Evolutionary conservation across 2,797 vertebrate species (phyloP).

Genomic region (Adelosebastes latens): DNA sequence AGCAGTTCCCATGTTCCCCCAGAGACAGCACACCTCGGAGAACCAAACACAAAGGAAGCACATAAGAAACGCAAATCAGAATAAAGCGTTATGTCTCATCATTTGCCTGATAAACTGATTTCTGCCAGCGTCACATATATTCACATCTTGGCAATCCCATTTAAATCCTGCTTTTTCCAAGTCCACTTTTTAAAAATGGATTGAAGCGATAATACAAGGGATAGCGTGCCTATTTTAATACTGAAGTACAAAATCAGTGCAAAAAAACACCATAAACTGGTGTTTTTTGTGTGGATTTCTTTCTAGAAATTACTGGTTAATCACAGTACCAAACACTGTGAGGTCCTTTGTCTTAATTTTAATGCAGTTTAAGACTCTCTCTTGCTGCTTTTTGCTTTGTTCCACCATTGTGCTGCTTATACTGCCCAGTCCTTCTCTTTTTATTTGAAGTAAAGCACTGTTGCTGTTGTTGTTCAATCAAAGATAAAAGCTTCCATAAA

Average conservation of each 20-base stretch:
- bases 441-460: not conserved
- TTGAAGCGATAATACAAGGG: not conserved
- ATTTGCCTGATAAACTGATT: constrained; percentile 5
- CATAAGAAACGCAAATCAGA: constrained; percentile 4
- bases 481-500: not conserved
- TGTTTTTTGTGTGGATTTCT: not conserved
- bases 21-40: constrained; percentile 4
- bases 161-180: not conserved
- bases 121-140: constrained; percentile 3
- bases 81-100: not conserved
- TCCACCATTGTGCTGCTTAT: not conserved
- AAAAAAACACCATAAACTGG: not conserved
- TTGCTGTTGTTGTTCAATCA: not conserved
- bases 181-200: constrained; percentile 1
- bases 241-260: not conserved
- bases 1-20: not conserved
- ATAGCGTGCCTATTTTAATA: not conserved
- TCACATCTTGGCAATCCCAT: not conserved
- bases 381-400: not conserved
- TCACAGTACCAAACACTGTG: not conserved
- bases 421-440: not conserved
- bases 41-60: constrained; percentile 23
- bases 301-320: not conserved
- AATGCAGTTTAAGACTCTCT: not conserved
- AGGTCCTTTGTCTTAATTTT: not conserved